These are phyloP conservation scores for Mystacides longicornis DNA, from an alignment of 2,888 invertebrate species.

Conservation along the genomic window DNA sequence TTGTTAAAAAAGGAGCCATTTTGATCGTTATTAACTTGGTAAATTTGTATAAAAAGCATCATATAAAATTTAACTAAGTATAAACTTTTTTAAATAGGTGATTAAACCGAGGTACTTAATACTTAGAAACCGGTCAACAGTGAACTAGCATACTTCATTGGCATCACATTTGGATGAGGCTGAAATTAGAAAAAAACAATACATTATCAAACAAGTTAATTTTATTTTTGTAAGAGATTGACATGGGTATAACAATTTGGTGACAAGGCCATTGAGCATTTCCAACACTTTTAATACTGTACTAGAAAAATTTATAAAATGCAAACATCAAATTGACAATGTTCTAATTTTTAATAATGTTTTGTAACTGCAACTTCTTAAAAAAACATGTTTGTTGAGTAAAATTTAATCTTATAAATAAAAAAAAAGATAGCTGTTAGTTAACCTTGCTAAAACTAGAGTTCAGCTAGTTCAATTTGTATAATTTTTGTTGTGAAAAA, in stretches of 20 bases:
- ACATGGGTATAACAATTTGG: background rate
- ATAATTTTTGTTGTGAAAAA: too few species aligned
- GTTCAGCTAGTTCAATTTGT: too few species aligned
- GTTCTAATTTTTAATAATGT: too few species aligned
- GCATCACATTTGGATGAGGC: conserved; percentile 95
- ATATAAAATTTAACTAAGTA: background rate
- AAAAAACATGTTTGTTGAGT: too few species aligned
- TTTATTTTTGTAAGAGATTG: background rate
- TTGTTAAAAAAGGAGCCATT: too few species aligned
- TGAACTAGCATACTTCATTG: conserved; percentile 93
- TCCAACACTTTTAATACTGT: background rate
- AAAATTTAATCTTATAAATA: too few species aligned
- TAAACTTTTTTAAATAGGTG: background rate
- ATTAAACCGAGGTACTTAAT: background rate
- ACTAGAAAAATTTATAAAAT: too few species aligned
- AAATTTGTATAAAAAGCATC: background rate
- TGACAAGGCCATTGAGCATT: background rate
- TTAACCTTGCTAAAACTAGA: too few species aligned
- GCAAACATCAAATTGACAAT: too few species aligned
- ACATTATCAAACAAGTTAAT: background rate
- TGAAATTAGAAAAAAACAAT: conserved; percentile 48
- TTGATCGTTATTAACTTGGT: too few species aligned
- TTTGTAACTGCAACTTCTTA: too few species aligned
- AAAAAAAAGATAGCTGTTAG: too few species aligned
- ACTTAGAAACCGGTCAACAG: conserved; percentile 51